These are phyloP conservation scores for Alaudala cheleensis DNA, from an alignment of 2,113 vertebrate genomes.

Conservation along the genomic window DNA sequence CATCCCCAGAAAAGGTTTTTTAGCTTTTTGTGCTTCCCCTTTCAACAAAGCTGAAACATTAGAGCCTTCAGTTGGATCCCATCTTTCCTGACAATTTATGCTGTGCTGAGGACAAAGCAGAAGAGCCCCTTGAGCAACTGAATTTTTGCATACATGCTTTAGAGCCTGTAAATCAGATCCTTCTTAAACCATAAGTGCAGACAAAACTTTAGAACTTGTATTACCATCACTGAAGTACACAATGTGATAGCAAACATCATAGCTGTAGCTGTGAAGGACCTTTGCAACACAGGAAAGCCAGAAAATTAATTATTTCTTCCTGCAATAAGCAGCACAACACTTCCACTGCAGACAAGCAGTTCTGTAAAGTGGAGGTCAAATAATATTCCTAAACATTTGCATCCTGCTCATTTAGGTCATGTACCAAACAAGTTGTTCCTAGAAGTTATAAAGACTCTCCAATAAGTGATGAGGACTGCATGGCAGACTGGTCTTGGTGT, in stretches of 20 bases:
- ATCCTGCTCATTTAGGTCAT: rapidly evolving
- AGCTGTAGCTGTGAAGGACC: not conserved
- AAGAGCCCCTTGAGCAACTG: not conserved
- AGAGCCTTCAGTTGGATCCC: not conserved
- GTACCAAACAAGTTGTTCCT: not conserved
- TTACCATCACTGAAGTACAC: not conserved
- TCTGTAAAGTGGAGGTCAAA: not conserved
- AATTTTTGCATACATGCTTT: not conserved
- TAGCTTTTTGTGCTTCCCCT: slow-evolving; percentile 9
- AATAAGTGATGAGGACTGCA: not conserved
- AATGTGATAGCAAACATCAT: not conserved
- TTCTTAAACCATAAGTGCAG: not conserved
- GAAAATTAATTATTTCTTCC: not conserved
- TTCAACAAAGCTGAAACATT: slow-evolving; percentile 24
- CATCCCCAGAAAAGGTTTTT: not conserved
- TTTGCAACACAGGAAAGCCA: not conserved
- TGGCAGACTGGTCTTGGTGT: not conserved
- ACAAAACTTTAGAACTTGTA: not conserved
- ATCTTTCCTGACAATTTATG: slow-evolving; percentile 1
- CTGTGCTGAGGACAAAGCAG: slow-evolving; percentile 20
- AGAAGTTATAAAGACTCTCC: not conserved
- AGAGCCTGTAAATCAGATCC: not conserved
- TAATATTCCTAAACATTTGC: not conserved
- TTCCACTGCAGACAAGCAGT: not conserved
- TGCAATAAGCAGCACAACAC: not conserved